phyloP scores from a whole-genome alignment of 2,797 vertebrate genomes.

The Pteropus rufus region DNA sequence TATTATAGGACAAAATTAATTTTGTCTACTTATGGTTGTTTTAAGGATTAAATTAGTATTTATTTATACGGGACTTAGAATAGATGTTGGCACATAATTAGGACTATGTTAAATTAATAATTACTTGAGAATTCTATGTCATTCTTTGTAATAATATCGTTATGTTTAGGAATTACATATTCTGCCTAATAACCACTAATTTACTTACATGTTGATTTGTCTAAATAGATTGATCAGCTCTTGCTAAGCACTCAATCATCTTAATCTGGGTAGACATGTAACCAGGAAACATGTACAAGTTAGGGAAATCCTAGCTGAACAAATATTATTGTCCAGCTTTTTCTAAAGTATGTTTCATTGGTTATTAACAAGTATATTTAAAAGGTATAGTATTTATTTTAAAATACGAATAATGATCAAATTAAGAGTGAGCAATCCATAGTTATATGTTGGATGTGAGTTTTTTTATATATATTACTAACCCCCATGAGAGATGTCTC shows the following conservation, averaged over 20 bases:
- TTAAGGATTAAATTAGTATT: neutral
- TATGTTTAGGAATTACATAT: neutral
- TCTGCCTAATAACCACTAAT: neutral
- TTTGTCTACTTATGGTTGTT: neutral
- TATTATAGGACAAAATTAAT: neutral
- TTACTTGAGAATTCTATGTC: neutral
- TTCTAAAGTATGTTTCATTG: neutral
- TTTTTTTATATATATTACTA: neutral
- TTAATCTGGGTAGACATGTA: neutral
- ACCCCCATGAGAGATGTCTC: neutral
- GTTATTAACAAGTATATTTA: neutral
- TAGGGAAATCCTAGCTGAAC: neutral
- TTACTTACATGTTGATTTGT: neutral
- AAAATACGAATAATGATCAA: neutral
- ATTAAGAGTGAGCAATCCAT: neutral
- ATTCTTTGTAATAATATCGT: neutral
- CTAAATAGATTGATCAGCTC: neutral
- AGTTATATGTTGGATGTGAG: neutral
- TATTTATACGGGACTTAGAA: neutral
- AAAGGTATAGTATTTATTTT: neutral
- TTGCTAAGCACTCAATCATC: neutral
- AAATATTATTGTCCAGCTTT: neutral
- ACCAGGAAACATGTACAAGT: neutral
- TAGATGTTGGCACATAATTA: neutral
- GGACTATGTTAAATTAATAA: neutral